Percentiles rank a stretch among this genome's conserved stretches.
These are phyloP conservation scores for Pipistrellus pygmaeus DNA, from an alignment of 2,797 vertebrate species.

Conservation along the genomic window DNA sequence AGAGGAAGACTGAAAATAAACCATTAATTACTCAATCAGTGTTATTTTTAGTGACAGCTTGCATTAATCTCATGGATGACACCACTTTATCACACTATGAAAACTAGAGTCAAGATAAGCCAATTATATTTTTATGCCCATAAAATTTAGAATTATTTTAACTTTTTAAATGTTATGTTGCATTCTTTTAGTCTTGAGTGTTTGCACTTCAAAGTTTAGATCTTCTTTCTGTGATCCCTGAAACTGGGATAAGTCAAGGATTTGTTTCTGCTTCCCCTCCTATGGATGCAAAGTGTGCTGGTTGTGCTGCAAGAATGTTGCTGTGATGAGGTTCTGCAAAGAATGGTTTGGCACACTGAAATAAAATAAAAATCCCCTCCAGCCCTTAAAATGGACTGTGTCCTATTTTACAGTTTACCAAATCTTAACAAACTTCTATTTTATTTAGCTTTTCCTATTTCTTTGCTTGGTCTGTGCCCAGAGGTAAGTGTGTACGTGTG, in stretches of 20 bases:
- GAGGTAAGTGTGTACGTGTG: slow-evolving; percentile 38
- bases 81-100: not conserved
- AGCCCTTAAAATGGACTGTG: not conserved
- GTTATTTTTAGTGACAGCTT: not conserved
- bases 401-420: slow-evolving; percentile 50
- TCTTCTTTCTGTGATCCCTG: slow-evolving; percentile 1
- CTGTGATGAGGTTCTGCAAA: not conserved
- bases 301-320: not conserved
- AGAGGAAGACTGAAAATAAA: not conserved
- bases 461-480: slow-evolving; percentile 37
- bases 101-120: not conserved
- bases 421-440: not conserved
- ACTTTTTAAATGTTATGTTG: not conserved
- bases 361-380: slow-evolving; percentile 19
- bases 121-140: not conserved
- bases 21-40: not conserved
- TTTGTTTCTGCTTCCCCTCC: not conserved
- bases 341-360: slow-evolving; percentile 10
- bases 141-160: not conserved
- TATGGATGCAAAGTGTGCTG: not conserved
- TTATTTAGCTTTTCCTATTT: slow-evolving; percentile 37
- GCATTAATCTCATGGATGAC: not conserved
- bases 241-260: not conserved
- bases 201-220: slow-evolving; percentile 9
- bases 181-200: not conserved